Base-by-base conservation (phyloP, 2,888 invertebrate species). In the Ferdinandea cuprea region DNA sequence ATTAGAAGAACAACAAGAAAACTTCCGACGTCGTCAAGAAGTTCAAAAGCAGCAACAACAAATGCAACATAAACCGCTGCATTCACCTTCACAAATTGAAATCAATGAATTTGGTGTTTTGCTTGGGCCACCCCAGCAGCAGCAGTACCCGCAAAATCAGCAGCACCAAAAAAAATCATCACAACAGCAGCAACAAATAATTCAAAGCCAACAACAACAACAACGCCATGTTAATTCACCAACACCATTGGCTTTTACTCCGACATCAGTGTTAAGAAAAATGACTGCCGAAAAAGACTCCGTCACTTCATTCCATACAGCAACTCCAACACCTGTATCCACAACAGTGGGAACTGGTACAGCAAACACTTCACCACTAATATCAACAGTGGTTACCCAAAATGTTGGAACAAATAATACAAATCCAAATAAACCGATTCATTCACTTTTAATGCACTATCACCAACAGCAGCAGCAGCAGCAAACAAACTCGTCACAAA, bases 251-350 rank as follows among this genome's bases (percentile, higher is more conserved):
- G 95, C 97, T 19, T 98, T 98, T 91, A 98, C 97, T 0, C 98
- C 98, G 76, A 98, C 98, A 30, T 97, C 98, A 81, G 98, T 98
- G 81, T 92, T 98, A 88, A 94, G 97, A 84, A 98, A 98, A 92
- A 97, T 98, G 97, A 97, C 97, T 5, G 97, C 97, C 1, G 97
- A 97, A 87, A 96, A 96, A 89, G 96, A 96, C 86, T 63, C 85
- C 30, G 50, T 86, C 44, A 46, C 81, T 56, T 54, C 85, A 76
- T 77, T 81, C 50, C 79, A 85, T 58, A 42, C 66, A 30, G 19
- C 65, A 48, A 17, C 40, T 61, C 19, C 72, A 1, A 48, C 83
- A 58, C 73, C 85, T 61, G 59, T 85, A 69, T 59, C 86, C 59
- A 40, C 87, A 68, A 28, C 65, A 48, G 54, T 44, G 19, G 32